Evolutionary conservation across 2,888 invertebrate genomes (phyloP), one percentile per base, ranked within the genome.

Genomic region (Argyresthia goedartella): DNA sequence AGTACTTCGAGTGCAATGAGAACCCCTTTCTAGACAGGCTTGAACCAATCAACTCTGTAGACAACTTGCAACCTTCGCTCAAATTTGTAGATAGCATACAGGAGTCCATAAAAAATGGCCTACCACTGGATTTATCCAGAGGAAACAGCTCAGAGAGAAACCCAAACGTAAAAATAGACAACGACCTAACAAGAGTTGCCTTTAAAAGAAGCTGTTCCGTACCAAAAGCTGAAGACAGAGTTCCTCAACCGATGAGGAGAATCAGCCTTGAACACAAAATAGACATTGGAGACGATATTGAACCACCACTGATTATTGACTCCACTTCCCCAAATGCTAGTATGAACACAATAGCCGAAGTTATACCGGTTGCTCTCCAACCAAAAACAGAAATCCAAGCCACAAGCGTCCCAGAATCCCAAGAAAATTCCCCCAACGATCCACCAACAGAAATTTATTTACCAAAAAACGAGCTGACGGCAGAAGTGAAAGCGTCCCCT

Each of bases 181-280:
- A 66, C 35, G 82, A 86, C 51, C 54, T 81, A 34, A 75, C 81
- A 0, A 82, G 81, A 64, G 81, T 84, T 1, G 81, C 82, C 1
- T 85, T 76, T 49, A 82, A 81, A 63, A 62, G 85, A 50, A 84
- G 85, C 53, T 78, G 78, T 55, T 86, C 85, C 0, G 81, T 86
- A 0, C 85, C 85, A 1, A 85, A 86, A 63, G 70, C 70, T 0
- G 85, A 85, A 33, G 81, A 84, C 3, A 64, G 78, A 0, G 63
- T 80, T 0, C 60, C 70, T 0, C 59, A 79, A 49, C 82, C 84
- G 0, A 74, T 66, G 0, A 70, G 86, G 54, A 61, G 85, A 51
- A 79, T 84, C 47, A 87, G 85, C 57, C 66, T 87, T 1, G 87
- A 87, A 64, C 86, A 87, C 55, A 87, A 87, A 61, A 86, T 87